phyloP scores from a whole-genome alignment of 2,113 vertebrate genomes.

The Sialia sialis region DNA sequence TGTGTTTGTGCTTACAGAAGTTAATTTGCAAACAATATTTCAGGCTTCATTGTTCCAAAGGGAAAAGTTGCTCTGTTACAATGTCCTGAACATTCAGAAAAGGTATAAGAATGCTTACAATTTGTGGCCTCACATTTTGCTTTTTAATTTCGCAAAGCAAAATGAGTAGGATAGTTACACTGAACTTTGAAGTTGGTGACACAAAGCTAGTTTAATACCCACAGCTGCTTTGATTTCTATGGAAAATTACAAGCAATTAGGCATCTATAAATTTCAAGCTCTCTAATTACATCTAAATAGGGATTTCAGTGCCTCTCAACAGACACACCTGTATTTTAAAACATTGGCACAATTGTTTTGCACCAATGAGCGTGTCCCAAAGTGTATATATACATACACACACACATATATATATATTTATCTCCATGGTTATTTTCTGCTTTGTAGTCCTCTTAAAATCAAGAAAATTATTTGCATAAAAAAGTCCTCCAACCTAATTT shows the following conservation, averaged over 20 bases:
- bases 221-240: neutral
- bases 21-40: neutral
- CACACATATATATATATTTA: neutral
- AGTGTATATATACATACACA: neutral
- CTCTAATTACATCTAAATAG: constrained; percentile 22
- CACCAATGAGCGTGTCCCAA: neutral
- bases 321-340: neutral
- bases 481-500: neutral
- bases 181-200: constrained; percentile 11
- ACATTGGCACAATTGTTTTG: neutral
- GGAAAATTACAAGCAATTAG: constrained; percentile 11
- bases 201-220: neutral
- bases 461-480: neutral
- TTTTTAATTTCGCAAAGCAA: constrained; percentile 1
- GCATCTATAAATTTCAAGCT: constrained; percentile 18
- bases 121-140: neutral
- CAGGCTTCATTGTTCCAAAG: neutral
- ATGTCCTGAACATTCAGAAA: neutral
- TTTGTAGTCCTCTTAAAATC: neutral
- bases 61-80: neutral
- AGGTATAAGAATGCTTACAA: neutral
- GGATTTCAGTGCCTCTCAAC: neutral
- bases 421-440: neutral
- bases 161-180: neutral
- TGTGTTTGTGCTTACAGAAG: neutral